phyloP scores from a whole-genome alignment of 2,797 vertebrate genomes.

The Anguilla obscura region DNA sequence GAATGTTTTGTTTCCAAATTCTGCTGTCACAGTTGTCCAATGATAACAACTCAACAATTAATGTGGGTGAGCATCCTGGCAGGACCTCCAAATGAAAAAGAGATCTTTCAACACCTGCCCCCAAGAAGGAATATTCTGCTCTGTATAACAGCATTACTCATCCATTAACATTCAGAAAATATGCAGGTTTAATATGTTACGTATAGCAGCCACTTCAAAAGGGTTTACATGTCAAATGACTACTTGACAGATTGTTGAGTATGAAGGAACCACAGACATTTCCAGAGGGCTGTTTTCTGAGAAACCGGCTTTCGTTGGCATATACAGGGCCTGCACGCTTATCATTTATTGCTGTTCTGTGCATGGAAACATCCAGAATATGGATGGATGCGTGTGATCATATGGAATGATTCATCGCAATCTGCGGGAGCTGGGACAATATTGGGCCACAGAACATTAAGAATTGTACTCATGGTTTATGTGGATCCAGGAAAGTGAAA shows the following conservation, averaged over 20 bases:
- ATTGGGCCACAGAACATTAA: conserved; percentile 5
- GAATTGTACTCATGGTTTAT: background rate
- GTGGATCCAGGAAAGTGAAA: conserved; percentile 4
- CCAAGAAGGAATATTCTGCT: background rate
- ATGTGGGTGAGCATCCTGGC: background rate
- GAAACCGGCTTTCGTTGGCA: background rate
- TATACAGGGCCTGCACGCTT: background rate
- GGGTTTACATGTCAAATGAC: background rate
- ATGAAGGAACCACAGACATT: background rate
- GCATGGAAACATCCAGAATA: background rate
- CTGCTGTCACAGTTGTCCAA: background rate
- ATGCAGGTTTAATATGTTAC: background rate
- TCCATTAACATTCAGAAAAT: conserved; percentile 4
- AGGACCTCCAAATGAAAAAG: background rate
- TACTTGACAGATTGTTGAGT: background rate
- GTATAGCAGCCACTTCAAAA: background rate
- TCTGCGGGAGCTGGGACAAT: background rate
- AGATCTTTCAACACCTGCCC: conserved; percentile 1
- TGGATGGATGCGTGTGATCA: background rate
- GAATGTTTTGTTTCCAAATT: background rate
- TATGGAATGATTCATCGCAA: background rate
- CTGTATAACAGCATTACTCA: background rate
- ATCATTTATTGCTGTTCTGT: background rate
- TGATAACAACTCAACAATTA: background rate
- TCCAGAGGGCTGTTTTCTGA: background rate